Evolutionary conservation across 2,797 vertebrate genomes (phyloP).

Genomic region (Characodon lateralis): DNA sequence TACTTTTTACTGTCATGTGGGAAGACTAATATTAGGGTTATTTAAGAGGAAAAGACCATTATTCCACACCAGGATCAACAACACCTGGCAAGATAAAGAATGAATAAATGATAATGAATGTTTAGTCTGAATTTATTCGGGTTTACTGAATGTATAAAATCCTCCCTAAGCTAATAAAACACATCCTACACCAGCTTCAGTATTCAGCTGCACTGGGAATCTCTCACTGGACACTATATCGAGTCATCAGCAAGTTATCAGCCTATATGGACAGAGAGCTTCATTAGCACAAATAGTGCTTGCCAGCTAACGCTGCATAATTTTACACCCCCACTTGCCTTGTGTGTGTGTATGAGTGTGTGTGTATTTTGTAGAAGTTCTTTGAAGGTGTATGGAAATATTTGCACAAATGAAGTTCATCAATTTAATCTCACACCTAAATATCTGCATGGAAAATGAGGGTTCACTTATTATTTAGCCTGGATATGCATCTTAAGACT

Average conservation of each 20-base stretch:
- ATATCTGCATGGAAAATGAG: slow-evolving; percentile 2
- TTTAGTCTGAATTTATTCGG: slow-evolving; percentile 5
- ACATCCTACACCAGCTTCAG: slow-evolving; percentile 58
- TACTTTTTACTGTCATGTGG: not conserved
- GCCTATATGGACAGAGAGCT: slow-evolving; percentile 74
- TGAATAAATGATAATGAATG: not conserved
- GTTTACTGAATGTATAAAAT: not conserved
- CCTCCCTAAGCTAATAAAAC: slow-evolving; percentile 35
- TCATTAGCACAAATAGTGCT: slow-evolving; percentile 74
- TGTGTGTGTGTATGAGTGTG: slow-evolving; percentile 22
- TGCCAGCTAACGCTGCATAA: slow-evolving; percentile 75
- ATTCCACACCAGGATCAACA: not conserved
- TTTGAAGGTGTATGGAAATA: slow-evolving; percentile 36
- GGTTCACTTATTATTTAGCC: slow-evolving; percentile 8
- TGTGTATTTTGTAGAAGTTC: slow-evolving; percentile 37
- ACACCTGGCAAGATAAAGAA: not conserved
- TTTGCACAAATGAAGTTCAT: slow-evolving; percentile 26
- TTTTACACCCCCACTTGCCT: slow-evolving; percentile 71
- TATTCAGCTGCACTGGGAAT: slow-evolving; percentile 60
- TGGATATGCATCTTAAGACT: slow-evolving; percentile 4
- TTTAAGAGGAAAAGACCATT: not conserved
- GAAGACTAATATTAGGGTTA: not conserved
- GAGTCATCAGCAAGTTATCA: slow-evolving; percentile 77
- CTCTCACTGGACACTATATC: slow-evolving; percentile 66
- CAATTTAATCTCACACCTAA: slow-evolving; percentile 28